Percentiles rank a stretch among this genome's conserved stretches.
These are phyloP conservation scores for Falco novaeseelandiae DNA, from an alignment of 2,797 vertebrate species.

Conservation along the genomic window DNA sequence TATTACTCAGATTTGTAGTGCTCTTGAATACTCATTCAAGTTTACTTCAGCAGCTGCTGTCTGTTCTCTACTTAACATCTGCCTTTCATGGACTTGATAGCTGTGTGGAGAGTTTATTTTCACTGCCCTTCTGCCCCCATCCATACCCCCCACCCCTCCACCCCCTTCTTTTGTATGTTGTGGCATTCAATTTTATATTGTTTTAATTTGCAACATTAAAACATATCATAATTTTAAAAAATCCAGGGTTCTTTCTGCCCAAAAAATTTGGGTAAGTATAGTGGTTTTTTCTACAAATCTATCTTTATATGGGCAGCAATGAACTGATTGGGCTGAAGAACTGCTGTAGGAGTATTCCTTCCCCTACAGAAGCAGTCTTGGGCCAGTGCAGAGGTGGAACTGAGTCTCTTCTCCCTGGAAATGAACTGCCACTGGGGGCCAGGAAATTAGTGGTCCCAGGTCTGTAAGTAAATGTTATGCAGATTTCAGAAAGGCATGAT, in stretches of 20 bases:
- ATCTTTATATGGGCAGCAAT: background rate
- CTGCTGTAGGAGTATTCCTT: background rate
- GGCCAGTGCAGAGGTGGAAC: background rate
- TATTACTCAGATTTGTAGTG: background rate
- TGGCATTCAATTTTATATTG: background rate
- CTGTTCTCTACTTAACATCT: background rate
- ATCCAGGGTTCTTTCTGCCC: background rate
- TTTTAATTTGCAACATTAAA: background rate
- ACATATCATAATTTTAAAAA: background rate
- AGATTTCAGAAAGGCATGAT: background rate
- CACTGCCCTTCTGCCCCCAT: background rate
- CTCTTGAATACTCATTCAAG: background rate
- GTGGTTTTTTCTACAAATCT: background rate
- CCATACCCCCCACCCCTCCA: background rate
- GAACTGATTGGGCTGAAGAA: background rate
- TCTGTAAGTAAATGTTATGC: background rate
- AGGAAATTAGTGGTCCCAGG: accelerated
- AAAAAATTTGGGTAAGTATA: background rate
- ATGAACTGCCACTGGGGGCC: background rate
- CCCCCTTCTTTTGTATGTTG: background rate
- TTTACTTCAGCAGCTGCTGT: background rate
- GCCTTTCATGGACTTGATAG: background rate
- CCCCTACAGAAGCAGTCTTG: background rate
- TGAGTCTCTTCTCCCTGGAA: background rate
- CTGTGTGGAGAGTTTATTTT: background rate